These are phyloP conservation scores for Petrophora chlorosata DNA, from an alignment of 2,888 invertebrate species.

Conservation along the genomic window DNA sequence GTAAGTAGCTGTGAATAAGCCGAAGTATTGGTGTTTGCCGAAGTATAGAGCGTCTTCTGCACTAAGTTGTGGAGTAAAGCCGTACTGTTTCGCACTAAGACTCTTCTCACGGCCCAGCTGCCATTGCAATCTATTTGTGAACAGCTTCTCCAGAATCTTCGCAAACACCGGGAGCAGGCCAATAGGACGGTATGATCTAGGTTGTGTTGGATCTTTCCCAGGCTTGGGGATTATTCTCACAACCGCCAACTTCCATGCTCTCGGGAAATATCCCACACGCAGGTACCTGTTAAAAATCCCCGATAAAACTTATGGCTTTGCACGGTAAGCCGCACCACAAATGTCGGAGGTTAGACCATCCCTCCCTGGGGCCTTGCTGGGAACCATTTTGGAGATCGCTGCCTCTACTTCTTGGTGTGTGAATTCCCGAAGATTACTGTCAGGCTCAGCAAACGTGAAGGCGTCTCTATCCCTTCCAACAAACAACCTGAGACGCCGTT, in stretches of 20 bases:
- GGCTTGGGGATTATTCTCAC: neutral
- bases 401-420: neutral
- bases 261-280: neutral
- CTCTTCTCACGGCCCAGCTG: neutral
- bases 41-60: no score
- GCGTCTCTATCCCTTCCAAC: no score
- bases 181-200: neutral
- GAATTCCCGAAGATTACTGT: neutral
- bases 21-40: no score
- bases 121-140: neutral
- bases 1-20: neutral
- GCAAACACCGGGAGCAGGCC: neutral
- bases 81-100: neutral
- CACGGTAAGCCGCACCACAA: neutral
- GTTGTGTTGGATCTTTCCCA: neutral
- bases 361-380: neutral
- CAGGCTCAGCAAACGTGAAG: no score
- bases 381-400: neutral
- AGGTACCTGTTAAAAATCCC: neutral
- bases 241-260: neutral
- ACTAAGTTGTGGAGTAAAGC: neutral
- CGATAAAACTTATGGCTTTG: neutral
- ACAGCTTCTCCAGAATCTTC: conserved; percentile 2
- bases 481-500: no score
- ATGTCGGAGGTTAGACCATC: neutral